Percentiles rank a stretch among this genome's conserved stretches.
Conservation (phyloP, 2,797 vertebrate species). For the Synanceia verrucosa region DNA sequence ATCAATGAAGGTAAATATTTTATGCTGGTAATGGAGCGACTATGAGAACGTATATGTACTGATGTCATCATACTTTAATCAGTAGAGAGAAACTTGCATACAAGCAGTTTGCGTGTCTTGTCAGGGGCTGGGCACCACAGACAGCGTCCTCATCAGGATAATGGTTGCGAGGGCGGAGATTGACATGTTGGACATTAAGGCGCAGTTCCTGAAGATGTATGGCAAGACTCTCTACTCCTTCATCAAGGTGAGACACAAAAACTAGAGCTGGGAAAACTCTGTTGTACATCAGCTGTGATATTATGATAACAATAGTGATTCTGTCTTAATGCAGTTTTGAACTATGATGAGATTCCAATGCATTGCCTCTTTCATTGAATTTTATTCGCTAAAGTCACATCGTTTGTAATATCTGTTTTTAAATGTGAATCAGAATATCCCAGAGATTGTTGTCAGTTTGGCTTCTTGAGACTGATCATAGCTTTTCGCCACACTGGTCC, state of each 20-base stretch:
- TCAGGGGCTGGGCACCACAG: constrained; percentile 94
- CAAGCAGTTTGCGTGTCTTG: background rate
- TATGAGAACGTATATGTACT: background rate
- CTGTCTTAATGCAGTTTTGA: background rate
- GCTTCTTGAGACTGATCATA: background rate
- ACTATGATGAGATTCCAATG: background rate
- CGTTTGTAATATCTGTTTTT: background rate
- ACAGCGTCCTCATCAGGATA: constrained; percentile 90
- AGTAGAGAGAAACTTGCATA: background rate
- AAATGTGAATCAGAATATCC: background rate
- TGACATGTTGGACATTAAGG: constrained; percentile 95
- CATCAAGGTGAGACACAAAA: constrained; percentile 88
- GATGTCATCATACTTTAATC: background rate
- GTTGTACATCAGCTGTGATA: constrained; percentile 17
- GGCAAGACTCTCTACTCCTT: constrained; percentile 95
- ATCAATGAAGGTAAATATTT: constrained; percentile 95
- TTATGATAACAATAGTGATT: constrained; percentile 7
- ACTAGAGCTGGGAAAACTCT: background rate
- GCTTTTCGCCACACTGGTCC: background rate
- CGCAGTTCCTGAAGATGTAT: constrained; percentile 90
- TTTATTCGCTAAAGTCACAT: background rate
- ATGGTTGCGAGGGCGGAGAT: constrained; percentile 94
- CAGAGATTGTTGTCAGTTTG: background rate
- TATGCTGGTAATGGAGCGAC: background rate
- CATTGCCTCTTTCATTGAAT: background rate